phyloP scores from a whole-genome alignment of 2,888 invertebrate genomes.

The Apamea epomidion region DNA sequence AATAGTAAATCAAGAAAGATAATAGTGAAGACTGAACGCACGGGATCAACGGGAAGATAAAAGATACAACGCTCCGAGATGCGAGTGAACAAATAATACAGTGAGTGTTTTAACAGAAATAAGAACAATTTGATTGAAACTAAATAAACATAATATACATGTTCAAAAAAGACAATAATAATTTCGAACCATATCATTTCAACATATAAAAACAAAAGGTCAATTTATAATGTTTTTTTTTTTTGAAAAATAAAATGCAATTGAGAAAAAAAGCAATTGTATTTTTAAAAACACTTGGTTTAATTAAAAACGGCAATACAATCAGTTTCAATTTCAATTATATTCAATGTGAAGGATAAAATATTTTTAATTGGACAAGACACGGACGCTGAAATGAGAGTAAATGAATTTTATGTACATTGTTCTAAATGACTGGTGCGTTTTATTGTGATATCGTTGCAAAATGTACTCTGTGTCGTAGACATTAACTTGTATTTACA shows the following conservation, averaged over 20 bases:
- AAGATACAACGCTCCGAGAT: neutral
- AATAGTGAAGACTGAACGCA: constrained; percentile 70
- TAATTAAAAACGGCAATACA: constrained; percentile 32
- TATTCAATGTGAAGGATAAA: constrained; percentile 29
- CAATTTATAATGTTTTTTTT: constrained; percentile 58
- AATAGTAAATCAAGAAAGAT: constrained; percentile 65
- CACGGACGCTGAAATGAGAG: constrained; percentile 38
- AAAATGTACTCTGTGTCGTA: constrained; percentile 51
- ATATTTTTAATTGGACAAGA: constrained; percentile 34
- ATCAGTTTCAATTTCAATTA: constrained; percentile 29
- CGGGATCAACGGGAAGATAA: constrained; percentile 63
- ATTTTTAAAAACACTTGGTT: constrained; percentile 5
- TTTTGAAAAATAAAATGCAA: neutral
- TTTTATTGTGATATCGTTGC: constrained; percentile 62
- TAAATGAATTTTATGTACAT: constrained; percentile 47
- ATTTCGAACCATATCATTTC: constrained; percentile 60
- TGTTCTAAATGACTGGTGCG: constrained; percentile 70
- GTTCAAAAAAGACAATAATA: constrained; percentile 56
- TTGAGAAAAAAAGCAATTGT: constrained; percentile 6
- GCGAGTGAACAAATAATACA: neutral
- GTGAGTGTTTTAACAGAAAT: constrained; percentile 14
- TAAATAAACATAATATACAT: constrained; percentile 20
- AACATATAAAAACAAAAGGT: constrained; percentile 45
- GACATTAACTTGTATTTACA: constrained; percentile 33
- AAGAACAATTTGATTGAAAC: constrained; percentile 3